Conservation (phyloP, 2,113 vertebrate genomes). For the Phainopepla nitens region DNA sequence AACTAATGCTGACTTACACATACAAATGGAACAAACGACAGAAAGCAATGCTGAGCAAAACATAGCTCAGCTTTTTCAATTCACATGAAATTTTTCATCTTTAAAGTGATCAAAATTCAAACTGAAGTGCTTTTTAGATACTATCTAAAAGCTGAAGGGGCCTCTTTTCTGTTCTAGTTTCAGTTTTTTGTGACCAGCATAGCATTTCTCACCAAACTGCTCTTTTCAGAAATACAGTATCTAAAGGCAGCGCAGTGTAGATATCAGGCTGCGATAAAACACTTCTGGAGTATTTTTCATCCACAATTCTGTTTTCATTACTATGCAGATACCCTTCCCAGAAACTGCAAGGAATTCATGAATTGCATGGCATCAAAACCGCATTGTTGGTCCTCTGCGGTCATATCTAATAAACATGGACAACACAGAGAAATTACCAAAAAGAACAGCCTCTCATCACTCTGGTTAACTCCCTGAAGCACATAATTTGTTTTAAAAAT, state of each 20-base stretch:
- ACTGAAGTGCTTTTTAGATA: background rate
- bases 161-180: background rate
- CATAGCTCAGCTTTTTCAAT: background rate
- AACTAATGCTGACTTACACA: background rate
- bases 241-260: background rate
- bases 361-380: background rate
- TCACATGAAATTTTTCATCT: background rate
- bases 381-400: rapidly evolving
- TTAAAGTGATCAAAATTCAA: background rate
- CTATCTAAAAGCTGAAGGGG: background rate
- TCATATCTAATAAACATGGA: background rate
- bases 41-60: background rate
- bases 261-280: background rate
- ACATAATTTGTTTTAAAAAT: conserved; percentile 29
- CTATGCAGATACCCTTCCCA: background rate
- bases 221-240: background rate
- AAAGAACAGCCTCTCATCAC: background rate
- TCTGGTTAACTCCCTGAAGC: background rate
- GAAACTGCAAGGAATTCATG: background rate
- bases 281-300: background rate
- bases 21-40: background rate
- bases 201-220: background rate
- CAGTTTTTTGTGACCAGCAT: background rate
- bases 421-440: background rate
- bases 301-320: background rate